Evolutionary conservation across 2,113 vertebrate genomes (phyloP).

Genomic region (Cyphomyrus plagiostoma): DNA sequence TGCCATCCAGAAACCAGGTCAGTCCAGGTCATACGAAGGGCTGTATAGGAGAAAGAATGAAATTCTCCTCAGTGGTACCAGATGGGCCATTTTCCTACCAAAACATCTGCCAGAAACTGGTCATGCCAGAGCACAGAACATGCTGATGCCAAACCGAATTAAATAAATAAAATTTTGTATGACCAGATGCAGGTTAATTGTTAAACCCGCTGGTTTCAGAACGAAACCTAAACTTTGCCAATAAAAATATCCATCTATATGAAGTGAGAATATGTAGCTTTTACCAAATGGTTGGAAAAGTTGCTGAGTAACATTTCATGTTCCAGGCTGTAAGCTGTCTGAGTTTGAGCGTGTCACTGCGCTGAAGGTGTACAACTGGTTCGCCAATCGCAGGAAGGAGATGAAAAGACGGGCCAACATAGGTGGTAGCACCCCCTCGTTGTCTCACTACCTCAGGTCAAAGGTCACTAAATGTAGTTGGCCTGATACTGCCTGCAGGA

Average conservation of each 20-base stretch:
- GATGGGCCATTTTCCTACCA: not conserved
- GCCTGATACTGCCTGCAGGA: not conserved
- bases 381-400: constrained; percentile 73
- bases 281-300: not conserved
- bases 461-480: not conserved
- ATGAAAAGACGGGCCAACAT: constrained; percentile 76
- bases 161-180: not conserved
- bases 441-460: not conserved
- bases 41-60: not conserved
- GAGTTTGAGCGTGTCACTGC: constrained; percentile 73
- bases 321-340: constrained; percentile 59
- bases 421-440: constrained; percentile 45
- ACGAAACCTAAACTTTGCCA: not conserved
- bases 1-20: constrained; percentile 73
- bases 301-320: not conserved
- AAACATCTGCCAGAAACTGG: not conserved
- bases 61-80: not conserved
- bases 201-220: not conserved
- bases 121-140: not conserved
- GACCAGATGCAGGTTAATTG: not conserved
- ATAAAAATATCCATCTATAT: not conserved
- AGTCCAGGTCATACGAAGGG: not conserved
- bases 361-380: constrained; percentile 76
- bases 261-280: not conserved
- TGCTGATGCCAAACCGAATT: not conserved